Evolutionary conservation across 1,140 invertebrate genomes (phyloP), one percentile per base, ranked within the genome.

Genomic region (Panagrolaimus sp.): DNA sequence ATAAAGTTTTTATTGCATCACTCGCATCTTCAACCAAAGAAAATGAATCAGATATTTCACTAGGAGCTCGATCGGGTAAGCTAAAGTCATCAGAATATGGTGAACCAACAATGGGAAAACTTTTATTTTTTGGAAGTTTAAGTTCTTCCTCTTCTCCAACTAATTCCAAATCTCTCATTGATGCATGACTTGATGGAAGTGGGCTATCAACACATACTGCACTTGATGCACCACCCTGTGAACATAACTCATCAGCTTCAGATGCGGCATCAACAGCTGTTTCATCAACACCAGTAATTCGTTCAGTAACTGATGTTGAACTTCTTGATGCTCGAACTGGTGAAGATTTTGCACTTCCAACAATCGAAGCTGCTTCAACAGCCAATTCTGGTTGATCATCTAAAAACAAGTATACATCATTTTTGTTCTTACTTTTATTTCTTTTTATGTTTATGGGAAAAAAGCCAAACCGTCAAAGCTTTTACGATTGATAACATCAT

Each of bases 351-450:
- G 42, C 51, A 25, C 44, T 76, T 51, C 89, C 88, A 81, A 93
- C 92, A 84, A 92, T 93, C 74, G 91, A 89, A 20, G 90, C 89
- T 3, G 92, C 92, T 84, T 95, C 92, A 11, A 90, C 87, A 27
- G 90, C 92, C 65, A 92, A 86, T 85, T 95, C 92, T 72, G 91
- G 89, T 23, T 89, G 90, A 71, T 82, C 81, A 75, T 79, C 76
- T 78, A 85, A 83, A 71, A 74, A 65, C 46, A 47, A n/a, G n/a
- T n/a, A n/a, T n/a, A n/a, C n/a, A n/a, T n/a, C n/a, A n/a, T n/a
- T n/a, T n/a, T 62, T 38, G 31, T 7, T 4, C 7, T 38, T 38
- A 7, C 7, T 38, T 38, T 38, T 38, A 4, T 38, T 4, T 38
- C 31, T 4, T 38, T 38, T 38, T 38, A n/a, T 38, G 31, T 38